These are phyloP conservation scores for Hipparchia sbordonii DNA, from an alignment of 2,888 invertebrate genomes.

Conservation along the genomic window DNA sequence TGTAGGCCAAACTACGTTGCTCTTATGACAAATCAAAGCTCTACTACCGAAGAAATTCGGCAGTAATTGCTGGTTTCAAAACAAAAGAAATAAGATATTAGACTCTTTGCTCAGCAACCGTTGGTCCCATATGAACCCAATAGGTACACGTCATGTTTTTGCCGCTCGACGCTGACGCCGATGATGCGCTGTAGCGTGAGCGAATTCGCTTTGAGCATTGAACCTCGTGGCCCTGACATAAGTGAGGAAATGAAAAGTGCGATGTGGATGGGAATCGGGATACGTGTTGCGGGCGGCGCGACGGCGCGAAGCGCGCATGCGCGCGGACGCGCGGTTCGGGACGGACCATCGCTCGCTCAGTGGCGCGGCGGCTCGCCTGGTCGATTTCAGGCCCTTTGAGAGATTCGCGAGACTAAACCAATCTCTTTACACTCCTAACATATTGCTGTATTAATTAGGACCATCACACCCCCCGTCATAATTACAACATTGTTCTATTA, in stretches of 20 bases:
- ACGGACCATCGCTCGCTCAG: slow-evolving; percentile 69
- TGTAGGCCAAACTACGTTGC: no score
- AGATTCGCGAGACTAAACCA: slow-evolving; percentile 61
- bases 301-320: slow-evolving; percentile 61
- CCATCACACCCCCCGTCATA: neutral
- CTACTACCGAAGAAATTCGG: no score
- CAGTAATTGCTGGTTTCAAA: no score
- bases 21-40: no score
- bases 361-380: slow-evolving; percentile 79
- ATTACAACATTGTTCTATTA: neutral
- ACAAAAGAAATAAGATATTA: no score
- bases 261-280: slow-evolving; percentile 31
- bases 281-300: slow-evolving; percentile 48
- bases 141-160: no score
- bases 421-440: slow-evolving; percentile 36
- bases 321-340: slow-evolving; percentile 64
- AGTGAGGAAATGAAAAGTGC: slow-evolving; percentile 37
- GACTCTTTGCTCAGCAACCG: no score
- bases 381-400: slow-evolving; percentile 75
- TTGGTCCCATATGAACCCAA: no score
- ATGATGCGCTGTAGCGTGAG: no score
- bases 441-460: slow-evolving; percentile 7
- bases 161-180: no score
- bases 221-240: no score
- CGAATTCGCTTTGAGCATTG: no score